These are phyloP conservation scores for Apostichopus japonicus DNA, from an alignment of 35 echinoderm and acorn worm genomes.

Conservation along the genomic window DNA sequence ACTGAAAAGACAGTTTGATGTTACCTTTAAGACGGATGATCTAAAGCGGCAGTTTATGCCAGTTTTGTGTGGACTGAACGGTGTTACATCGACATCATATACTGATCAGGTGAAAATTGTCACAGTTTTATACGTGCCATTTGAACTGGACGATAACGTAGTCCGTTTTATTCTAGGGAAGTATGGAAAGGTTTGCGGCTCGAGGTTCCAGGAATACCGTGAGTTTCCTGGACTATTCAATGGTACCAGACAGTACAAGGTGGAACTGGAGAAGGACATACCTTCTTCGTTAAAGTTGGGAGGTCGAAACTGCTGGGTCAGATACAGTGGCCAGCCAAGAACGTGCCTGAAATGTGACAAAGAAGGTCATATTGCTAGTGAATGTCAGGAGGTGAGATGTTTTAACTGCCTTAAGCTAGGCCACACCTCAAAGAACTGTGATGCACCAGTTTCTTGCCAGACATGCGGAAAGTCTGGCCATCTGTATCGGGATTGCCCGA, in stretches of 20 bases:
- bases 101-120: background rate
- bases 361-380: background rate
- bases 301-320: slow-evolving; percentile 30
- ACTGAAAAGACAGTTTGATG: background rate
- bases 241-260: slow-evolving; percentile 21
- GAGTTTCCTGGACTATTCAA: slow-evolving; percentile 4
- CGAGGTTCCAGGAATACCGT: background rate
- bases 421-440: background rate
- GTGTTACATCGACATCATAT: background rate
- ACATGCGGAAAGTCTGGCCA: background rate
- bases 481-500: background rate
- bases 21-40: background rate
- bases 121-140: slow-evolving; percentile 24
- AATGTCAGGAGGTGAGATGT: background rate
- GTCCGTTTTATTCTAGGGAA: background rate
- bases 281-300: slow-evolving; percentile 41
- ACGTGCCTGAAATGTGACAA: slow-evolving; percentile 50
- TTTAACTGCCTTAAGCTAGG: background rate
- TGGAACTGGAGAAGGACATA: slow-evolving; percentile 42
- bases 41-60: background rate
- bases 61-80: too few relatives aligned
- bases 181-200: slow-evolving; percentile 54
- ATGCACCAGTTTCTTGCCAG: background rate
- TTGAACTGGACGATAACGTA: slow-evolving; percentile 33
- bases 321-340: slow-evolving; percentile 51